Base-by-base conservation (phyloP, 2,888 invertebrate species). In the Agrotis puta region DNA sequence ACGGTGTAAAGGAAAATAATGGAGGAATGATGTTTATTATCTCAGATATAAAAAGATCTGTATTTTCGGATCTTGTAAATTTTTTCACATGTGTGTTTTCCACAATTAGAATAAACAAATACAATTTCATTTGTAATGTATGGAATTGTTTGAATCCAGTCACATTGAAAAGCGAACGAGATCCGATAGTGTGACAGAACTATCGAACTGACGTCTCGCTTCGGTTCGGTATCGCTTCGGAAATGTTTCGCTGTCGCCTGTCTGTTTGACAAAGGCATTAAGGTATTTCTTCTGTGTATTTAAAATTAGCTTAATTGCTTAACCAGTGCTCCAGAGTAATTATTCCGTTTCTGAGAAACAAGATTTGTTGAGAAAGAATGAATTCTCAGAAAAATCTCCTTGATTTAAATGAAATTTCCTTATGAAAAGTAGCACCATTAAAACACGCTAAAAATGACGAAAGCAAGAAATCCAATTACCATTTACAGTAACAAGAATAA, bases 1-100 rank as follows among this genome's bases (percentile, higher is more conserved):
- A n/a, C 58, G n/a, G 33, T 61, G 47, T 56, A 2, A 54, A 11
- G 45, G 16, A 13, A 58, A 51, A 57, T 59, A 33, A 69, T 53
- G 22, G 64, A 11, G 5, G 43, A 63, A 65, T 47, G 6, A 59
- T 71, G 13, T 13, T 51, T n/a, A 20, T 57, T 24, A 43, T 61
- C n/a, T 47, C 3, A 24, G 4, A 47, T 50, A n/a, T 63, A 53
- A 0, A 13, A 33, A 33, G 33, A 33, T 33, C 33, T 9, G 33
- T 33, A 27, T 27, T 27, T 27, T 27, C 3, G 27, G 27, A 27
- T 5, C n/a, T n/a, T n/a, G n/a, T n/a, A n/a, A n/a, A n/a, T 5
- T 27, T 27, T 27, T 27, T 27, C 27, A 5, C 5, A 5, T 27
- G 27, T 27, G 27, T 33, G 9, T 33, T 33, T 33, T 33, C 33